Conservation (phyloP, 2,113 vertebrate species). For the Stictonetta naevosa region DNA sequence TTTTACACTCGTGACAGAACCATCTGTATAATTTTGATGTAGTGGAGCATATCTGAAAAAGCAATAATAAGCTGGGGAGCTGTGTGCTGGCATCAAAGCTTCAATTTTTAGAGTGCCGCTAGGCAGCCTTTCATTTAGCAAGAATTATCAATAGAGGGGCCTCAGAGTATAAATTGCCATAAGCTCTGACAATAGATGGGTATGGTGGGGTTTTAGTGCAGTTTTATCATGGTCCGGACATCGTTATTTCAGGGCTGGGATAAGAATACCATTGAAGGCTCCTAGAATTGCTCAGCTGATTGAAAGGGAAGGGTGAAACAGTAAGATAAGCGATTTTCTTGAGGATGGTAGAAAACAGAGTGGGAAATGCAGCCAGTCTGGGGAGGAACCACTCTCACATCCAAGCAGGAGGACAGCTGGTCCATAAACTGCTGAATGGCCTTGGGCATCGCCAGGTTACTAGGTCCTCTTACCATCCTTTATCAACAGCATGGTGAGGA, state of each 20-base stretch:
- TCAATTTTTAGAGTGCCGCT: background rate
- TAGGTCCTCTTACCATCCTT: background rate
- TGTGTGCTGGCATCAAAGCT: conserved; percentile 5
- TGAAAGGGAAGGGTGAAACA: background rate
- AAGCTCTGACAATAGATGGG: background rate
- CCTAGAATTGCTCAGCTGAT: background rate
- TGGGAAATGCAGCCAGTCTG: background rate
- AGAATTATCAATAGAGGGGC: background rate
- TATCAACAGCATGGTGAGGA: background rate
- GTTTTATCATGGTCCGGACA: fast-evolving
- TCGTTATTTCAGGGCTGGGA: background rate
- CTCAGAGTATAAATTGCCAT: background rate
- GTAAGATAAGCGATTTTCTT: background rate
- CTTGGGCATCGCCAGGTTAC: background rate
- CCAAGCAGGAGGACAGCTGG: background rate
- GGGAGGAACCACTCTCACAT: background rate
- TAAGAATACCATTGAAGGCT: background rate
- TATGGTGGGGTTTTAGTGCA: background rate
- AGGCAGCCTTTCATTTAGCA: conserved; percentile 31
- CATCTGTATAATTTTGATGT: background rate
- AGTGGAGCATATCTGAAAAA: conserved; percentile 37
- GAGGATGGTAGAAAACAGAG: background rate
- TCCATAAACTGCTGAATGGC: background rate
- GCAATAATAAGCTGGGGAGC: background rate
- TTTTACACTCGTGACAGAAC: background rate